These are phyloP conservation scores for Steinernema khuongi DNA, from an alignment of 1,140 invertebrate species.

Conservation along the genomic window DNA sequence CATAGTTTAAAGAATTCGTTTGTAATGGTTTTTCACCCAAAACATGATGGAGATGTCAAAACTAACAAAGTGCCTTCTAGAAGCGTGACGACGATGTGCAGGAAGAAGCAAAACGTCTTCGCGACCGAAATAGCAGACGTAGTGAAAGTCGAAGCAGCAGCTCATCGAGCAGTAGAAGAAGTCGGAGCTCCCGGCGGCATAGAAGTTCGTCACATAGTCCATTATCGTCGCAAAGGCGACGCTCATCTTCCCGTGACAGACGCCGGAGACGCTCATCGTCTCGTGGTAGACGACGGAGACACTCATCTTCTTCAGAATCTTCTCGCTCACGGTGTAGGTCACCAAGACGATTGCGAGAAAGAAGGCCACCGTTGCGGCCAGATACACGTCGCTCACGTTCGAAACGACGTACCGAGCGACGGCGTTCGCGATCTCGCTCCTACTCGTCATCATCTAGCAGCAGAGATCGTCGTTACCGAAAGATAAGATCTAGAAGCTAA, in stretches of 20 bases:
- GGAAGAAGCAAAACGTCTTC: not conserved
- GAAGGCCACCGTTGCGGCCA: no score
- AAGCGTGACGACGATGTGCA: not conserved
- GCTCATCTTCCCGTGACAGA: not conserved
- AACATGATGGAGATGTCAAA: not conserved
- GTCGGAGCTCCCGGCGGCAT: no score
- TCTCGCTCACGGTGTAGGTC: not conserved
- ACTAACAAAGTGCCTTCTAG: not conserved
- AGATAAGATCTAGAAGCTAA: no score
- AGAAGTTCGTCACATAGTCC: not conserved
- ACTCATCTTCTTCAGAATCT: not conserved
- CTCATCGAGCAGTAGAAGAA: not conserved
- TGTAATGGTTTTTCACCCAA: no score
- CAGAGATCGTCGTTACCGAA: no score
- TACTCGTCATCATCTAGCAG: no score
- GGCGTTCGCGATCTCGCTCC: no score
- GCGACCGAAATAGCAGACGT: not conserved
- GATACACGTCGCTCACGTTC: no score
- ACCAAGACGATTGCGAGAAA: no score
- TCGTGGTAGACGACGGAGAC: not conserved
- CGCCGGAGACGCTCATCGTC: not conserved
- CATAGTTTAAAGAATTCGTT: no score
- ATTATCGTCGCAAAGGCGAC: not conserved
- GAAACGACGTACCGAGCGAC: no score
- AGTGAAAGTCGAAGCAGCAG: slow-evolving; percentile 2